Percentiles rank a stretch among this genome's conserved stretches.
phyloP scores from a whole-genome alignment of 1,140 invertebrate species.

The Leptestheria dahalacensis region DNA sequence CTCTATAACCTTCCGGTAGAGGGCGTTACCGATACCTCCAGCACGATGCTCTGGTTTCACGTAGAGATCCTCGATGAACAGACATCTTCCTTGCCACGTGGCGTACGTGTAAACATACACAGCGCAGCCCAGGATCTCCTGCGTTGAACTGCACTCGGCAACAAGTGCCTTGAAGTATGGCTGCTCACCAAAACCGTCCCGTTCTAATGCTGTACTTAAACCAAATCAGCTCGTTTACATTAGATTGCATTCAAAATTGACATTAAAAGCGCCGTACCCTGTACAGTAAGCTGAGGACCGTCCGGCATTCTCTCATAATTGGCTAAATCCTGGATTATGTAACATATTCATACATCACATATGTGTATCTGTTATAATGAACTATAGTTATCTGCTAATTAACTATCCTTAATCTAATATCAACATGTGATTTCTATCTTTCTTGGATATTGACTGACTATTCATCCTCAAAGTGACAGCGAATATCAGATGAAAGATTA shows the following conservation, averaged over 20 bases:
- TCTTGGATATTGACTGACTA: too few relatives aligned
- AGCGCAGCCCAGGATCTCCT: conserved; percentile 45
- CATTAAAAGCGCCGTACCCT: conserved; percentile 27
- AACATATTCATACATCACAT: not conserved
- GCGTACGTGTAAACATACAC: conserved; percentile 62
- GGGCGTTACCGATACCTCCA: conserved; percentile 46
- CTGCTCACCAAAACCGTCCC: conserved; percentile 49
- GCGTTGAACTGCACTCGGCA: conserved; percentile 33
- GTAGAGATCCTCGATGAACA: conserved; percentile 72
- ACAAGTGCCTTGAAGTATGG: conserved; percentile 51
- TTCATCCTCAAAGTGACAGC: too few relatives aligned
- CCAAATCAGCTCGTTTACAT: not conserved
- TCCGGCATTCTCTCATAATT: conserved; percentile 62
- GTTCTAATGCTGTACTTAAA: conserved; percentile 38
- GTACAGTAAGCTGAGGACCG: conserved; percentile 44
- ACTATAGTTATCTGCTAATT: not conserved
- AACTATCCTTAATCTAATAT: not conserved
- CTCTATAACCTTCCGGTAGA: conserved; percentile 53
- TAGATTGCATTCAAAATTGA: conserved; percentile 1
- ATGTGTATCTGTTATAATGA: not conserved
- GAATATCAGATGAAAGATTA: too few relatives aligned
- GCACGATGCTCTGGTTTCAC: conserved; percentile 45
- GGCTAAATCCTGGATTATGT: conserved; percentile 43
- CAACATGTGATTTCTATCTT: too few relatives aligned
- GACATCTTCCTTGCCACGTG: conserved; percentile 46